Percentiles rank a stretch among this genome's conserved stretches.
phyloP scores from a whole-genome alignment of 1,140 invertebrate species.

The Camponotus vicinus region DNA sequence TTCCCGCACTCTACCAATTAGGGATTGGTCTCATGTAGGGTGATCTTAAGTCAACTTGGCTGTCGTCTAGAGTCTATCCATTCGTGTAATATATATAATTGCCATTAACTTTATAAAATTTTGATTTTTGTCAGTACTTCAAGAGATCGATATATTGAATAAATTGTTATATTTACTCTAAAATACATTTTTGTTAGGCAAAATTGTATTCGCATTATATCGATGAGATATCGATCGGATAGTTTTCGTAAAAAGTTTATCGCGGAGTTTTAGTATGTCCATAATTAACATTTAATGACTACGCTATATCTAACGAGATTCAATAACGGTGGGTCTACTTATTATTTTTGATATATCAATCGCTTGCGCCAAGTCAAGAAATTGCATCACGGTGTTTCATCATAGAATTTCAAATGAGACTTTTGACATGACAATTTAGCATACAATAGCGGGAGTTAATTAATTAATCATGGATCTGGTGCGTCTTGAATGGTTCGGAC shows the following conservation, averaged over 20 bases:
- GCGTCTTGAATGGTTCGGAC: slow-evolving; percentile 25
- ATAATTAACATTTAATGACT: slow-evolving; percentile 1
- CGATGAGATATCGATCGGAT: neutral
- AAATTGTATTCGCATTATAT: slow-evolving; percentile 8
- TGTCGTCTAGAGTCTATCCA: slow-evolving; percentile 5
- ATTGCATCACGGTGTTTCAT: slow-evolving; percentile 11
- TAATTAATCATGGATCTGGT: slow-evolving; percentile 62
- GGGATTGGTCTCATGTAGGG: slow-evolving; percentile 34
- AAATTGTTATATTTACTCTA: neutral
- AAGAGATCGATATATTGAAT: neutral
- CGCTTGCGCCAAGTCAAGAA: slow-evolving; percentile 1
- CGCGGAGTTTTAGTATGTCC: neutral
- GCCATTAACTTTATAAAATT: neutral
- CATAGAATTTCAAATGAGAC: slow-evolving; percentile 30
- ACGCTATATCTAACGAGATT: neutral
- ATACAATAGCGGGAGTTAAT: slow-evolving; percentile 56
- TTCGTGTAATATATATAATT: slow-evolving; percentile 7
- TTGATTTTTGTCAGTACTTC: neutral
- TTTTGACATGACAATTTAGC: slow-evolving; percentile 36
- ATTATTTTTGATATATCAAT: slow-evolving; percentile 21
- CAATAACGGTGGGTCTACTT: slow-evolving; percentile 4
- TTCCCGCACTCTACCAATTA: slow-evolving; percentile 25
- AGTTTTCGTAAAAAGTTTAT: neutral
- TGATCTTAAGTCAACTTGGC: slow-evolving; percentile 27
- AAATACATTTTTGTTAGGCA: neutral